These are phyloP conservation scores for Otus scops DNA, from an alignment of 2,797 vertebrate genomes.

Conservation along the genomic window DNA sequence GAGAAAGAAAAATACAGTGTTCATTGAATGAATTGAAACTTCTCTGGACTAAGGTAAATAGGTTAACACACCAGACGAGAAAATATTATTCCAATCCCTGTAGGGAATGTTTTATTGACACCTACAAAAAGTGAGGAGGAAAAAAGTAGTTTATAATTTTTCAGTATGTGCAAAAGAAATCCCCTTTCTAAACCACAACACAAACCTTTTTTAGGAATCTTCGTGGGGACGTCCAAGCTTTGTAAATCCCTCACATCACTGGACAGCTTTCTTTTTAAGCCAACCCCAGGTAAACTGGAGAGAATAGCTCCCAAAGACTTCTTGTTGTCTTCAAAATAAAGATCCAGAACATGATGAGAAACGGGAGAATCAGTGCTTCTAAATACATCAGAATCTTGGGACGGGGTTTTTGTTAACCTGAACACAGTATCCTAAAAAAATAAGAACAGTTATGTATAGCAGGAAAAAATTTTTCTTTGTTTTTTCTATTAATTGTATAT, in stretches of 20 bases:
- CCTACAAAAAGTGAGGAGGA: neutral
- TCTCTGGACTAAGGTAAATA: neutral
- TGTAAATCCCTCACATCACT: constrained; percentile 63
- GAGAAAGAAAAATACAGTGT: neutral
- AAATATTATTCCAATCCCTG: neutral
- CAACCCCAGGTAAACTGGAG: constrained; percentile 72
- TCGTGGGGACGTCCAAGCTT: constrained; percentile 70
- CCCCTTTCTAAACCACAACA: neutral
- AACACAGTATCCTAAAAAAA: constrained; percentile 74
- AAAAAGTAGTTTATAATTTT: neutral
- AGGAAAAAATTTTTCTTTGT: neutral
- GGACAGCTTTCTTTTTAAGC: constrained; percentile 83
- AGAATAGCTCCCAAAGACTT: constrained; percentile 78
- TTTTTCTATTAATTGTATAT: neutral
- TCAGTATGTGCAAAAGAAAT: neutral
- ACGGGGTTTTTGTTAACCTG: constrained; percentile 74
- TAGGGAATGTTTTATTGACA: neutral
- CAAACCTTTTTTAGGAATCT: constrained; percentile 81
- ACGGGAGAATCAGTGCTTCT: constrained; percentile 60
- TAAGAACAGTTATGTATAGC: constrained; percentile 13
- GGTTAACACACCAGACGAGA: neutral
- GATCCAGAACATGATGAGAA: constrained; percentile 65
- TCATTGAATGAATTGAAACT: neutral
- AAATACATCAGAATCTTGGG: constrained; percentile 67
- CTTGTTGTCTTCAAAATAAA: constrained; percentile 69